Base-by-base conservation (phyloP, 2,888 invertebrate genomes). In the Crossocerus cetratus region DNA sequence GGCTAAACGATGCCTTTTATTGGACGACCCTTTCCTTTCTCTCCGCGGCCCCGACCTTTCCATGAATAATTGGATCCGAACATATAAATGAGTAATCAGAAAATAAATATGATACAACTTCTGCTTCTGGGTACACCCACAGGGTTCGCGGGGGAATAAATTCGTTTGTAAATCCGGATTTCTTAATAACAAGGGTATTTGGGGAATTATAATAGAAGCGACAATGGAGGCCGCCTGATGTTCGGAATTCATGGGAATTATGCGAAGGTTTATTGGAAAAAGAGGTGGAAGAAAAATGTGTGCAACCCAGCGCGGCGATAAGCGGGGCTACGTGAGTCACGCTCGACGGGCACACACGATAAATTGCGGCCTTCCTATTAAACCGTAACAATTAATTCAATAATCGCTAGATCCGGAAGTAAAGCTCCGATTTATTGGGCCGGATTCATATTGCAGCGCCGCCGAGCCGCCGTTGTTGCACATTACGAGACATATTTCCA, bases 351-450 rank as follows among this genome's bases (percentile, higher is more conserved):
- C 45, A 61, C 44, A 54, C 66, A 72, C 69, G 72, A 77, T 77
- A 75, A 75, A 77, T 72, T 62, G 61, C 45, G 55, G 16, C 22
- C 1, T 32, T 54, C 59, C 59, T 68, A 73, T 70, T 76, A 70
- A 70, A 77, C 65, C 76, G 76, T 68, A 77, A 72, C 69, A 76
- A 77, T 77, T 76, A 77, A 77, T 77, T 72, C 63, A 70, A 72
- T 76, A 77, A 77, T 72, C 67, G 68, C 67, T 57, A 53, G 70
- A 53, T 65, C 70, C 59, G 65, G 62, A 62, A 54, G 65, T 65
- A 65, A 62, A 63, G 62, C 63, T 43, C 20, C 59, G 66, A 70
- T 71, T 74, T 74, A 68, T 76, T 71, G 59, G 65, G 43, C 61
- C 74, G 32, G 74, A 68, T 68, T 76, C 69, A 43, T 55, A 61